Base-by-base conservation (phyloP, 2,113 vertebrate genomes). In the Ramphastos sulfuratus region DNA sequence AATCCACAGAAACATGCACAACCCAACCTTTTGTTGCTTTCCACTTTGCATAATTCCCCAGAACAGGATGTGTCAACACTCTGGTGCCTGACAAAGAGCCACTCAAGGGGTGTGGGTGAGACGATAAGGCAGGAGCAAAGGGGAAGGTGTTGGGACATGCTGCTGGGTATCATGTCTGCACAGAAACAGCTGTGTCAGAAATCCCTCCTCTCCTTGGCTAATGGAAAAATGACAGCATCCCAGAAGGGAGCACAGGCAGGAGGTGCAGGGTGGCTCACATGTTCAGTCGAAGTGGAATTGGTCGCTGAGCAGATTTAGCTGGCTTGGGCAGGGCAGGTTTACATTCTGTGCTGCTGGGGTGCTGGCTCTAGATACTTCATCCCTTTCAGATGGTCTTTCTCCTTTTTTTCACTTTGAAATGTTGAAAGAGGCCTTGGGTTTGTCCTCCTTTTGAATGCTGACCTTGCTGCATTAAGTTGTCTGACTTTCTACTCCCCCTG, bases 81-180 rank as follows among this genome's bases (percentile, higher is more conserved):
- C 58, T 1, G 20, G 48, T 66, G 89, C 7, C 86, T 92, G 81
- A 85, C 90, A 78, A 87, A 44, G 92, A 92, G 91, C 92, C 85
- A 30, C 85, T 82, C 63, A 5, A 44, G 39, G 63, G 87, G 59
- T 58, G 90, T 92, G 91, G 93, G 79, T 37, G 90, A 82, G 87
- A 48, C 1, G 72, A 37, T 55, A 54, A 39, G 69, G 88, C 74
- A 39, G 63, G 24, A 67, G 73, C 13, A 2, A 6, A 77, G 85
- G 90, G 85, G 83, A 50, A 90, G 90, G 77, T 95, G 96, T 97
- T 78, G 87, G 92, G 92, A 70, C 95, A 95, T 60, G 95, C 90
- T 56, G 78, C 54, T 75, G 78, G 94, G 33, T 76, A 56, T 85
- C 48, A 9, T 61, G 87, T 73, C 86, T 95, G 90, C 80, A 11